Evolutionary conservation across 2,797 vertebrate genomes (phyloP).

Genomic region (Girardinus metallicus): DNA sequence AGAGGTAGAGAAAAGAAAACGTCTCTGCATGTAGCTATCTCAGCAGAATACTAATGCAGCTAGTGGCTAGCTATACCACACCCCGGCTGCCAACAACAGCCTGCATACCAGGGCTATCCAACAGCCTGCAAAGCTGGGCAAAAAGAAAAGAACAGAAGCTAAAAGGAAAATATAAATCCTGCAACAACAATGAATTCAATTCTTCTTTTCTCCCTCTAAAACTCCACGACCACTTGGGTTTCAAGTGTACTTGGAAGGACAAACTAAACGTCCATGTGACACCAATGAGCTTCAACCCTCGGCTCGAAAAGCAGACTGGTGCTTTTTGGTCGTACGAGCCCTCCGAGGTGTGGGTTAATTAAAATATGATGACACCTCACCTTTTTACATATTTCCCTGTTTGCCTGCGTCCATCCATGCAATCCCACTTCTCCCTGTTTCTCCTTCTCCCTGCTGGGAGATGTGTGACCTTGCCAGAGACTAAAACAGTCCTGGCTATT

Average conservation of each 20-base stretch:
- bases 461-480: constrained; percentile 91
- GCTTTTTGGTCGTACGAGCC: constrained; percentile 55
- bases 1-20: constrained; percentile 84
- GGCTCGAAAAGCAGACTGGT: constrained; percentile 28
- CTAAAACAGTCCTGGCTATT: constrained; percentile 90
- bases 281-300: constrained; percentile 2
- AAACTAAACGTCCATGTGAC: constrained; percentile 43
- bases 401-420: constrained; percentile 82
- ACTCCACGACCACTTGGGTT: constrained; percentile 10
- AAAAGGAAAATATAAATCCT: constrained; percentile 9
- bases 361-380: constrained; percentile 87
- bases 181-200: not conserved
- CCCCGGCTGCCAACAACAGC: constrained; percentile 59
- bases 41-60: constrained; percentile 88
- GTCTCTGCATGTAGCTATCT: constrained; percentile 84
- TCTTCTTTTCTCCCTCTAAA: constrained; percentile 1
- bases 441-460: constrained; percentile 52
- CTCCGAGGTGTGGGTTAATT: constrained; percentile 81
- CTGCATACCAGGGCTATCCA: constrained; percentile 33
- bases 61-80: constrained; percentile 62
- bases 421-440: constrained; percentile 74
- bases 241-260: constrained; percentile 51
- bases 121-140: constrained; percentile 30
- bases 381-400: constrained; percentile 81
- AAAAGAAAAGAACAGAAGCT: constrained; percentile 16